Conservation (phyloP, 1,140 invertebrate genomes). For the Mactra quadrangularis region DNA sequence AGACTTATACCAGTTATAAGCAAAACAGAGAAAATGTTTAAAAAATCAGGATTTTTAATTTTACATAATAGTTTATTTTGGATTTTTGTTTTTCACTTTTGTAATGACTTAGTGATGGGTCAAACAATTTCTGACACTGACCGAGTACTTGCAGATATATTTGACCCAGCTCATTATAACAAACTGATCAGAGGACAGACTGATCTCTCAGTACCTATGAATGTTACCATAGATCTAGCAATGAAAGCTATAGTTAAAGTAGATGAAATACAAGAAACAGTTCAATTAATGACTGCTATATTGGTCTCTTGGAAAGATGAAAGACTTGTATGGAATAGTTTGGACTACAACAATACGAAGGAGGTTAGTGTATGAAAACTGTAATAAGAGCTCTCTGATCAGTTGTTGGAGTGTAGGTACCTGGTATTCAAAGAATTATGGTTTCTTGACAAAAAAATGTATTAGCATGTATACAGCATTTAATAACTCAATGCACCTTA, state of each 20-base stretch:
- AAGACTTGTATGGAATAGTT: not conserved
- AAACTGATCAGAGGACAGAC: too few species aligned
- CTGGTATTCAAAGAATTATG: not conserved
- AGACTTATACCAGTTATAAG: too few species aligned
- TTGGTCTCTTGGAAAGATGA: not conserved
- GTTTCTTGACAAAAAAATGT: not conserved
- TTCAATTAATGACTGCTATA: not conserved
- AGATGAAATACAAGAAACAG: not conserved
- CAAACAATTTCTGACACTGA: too few species aligned
- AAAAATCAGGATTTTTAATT: too few species aligned
- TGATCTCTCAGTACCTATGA: not conserved
- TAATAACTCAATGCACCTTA: not conserved
- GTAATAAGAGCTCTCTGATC: not conserved
- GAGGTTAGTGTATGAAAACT: not conserved
- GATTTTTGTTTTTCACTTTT: too few species aligned
- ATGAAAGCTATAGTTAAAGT: not conserved
- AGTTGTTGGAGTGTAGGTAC: not conserved
- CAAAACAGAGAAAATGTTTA: too few species aligned
- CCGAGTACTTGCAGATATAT: too few species aligned
- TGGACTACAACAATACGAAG: not conserved
- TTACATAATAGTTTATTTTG: too few species aligned
- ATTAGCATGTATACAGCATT: not conserved
- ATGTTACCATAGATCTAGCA: not conserved
- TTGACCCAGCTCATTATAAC: too few species aligned
- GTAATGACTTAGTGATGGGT: too few species aligned